These are phyloP conservation scores for Tenthredo livida DNA, from an alignment of 2,888 invertebrate genomes.

Conservation along the genomic window DNA sequence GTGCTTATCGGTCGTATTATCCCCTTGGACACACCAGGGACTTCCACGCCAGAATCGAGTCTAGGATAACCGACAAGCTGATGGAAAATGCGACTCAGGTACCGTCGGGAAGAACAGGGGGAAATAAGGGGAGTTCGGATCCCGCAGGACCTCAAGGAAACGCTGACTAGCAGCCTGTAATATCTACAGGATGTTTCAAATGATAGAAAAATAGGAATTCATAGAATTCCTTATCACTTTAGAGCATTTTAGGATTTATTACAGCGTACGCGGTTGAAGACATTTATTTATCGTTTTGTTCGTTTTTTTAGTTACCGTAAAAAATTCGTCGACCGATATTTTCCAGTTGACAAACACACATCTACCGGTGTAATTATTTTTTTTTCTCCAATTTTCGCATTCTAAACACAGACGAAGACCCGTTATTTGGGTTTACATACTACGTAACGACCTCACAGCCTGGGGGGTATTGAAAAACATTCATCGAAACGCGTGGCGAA, in stretches of 20 bases:
- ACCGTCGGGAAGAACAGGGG: slow-evolving; percentile 30
- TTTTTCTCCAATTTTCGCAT: not conserved
- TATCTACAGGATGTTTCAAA: slow-evolving; percentile 28
- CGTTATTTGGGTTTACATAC: not conserved
- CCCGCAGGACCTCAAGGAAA: slow-evolving; percentile 38
- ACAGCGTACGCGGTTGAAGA: not conserved
- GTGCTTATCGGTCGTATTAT: slow-evolving; percentile 67
- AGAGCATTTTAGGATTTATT: not conserved
- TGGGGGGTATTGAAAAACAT: not conserved
- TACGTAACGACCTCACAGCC: not conserved
- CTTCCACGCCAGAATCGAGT: slow-evolving; percentile 22
- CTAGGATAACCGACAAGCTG: slow-evolving; percentile 34
- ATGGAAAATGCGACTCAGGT: slow-evolving; percentile 51
- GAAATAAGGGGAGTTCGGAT: slow-evolving; percentile 54
- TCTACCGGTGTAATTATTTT: no score
- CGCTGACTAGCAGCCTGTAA: slow-evolving; percentile 12
- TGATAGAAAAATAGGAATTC: not conserved
- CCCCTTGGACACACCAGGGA: slow-evolving; percentile 44
- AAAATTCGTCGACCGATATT: not conserved
- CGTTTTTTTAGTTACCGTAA: not conserved
- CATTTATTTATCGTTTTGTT: not conserved
- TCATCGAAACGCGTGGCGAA: not conserved
- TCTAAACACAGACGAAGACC: not conserved
- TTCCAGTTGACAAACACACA: no score
- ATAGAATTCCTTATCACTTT: not conserved